Percentiles rank a stretch among this genome's conserved stretches.
Evolutionary conservation across 2,797 vertebrate genomes (phyloP).

Genomic region (Yasuhikotakia modesta): DNA sequence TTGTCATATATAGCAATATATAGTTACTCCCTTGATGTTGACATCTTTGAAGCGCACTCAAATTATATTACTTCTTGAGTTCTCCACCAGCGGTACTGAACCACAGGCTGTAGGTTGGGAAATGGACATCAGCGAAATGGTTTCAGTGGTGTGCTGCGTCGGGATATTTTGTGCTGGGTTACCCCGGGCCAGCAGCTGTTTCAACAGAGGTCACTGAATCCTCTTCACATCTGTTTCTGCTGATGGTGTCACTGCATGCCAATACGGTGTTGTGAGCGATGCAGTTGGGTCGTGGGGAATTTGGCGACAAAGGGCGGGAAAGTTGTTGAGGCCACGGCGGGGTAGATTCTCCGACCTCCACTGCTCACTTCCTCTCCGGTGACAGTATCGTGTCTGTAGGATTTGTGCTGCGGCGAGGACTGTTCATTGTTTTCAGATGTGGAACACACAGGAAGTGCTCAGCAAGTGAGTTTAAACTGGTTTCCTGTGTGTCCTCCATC

Average conservation of each 20-base stretch:
- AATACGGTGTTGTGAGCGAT: constrained; percentile 57
- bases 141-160: constrained; percentile 16
- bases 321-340: constrained; percentile 34
- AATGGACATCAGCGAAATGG: background rate
- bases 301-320: constrained; percentile 51
- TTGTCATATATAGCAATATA: constrained; percentile 9
- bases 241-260: constrained; percentile 65
- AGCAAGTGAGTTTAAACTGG: background rate
- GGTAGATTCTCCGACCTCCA: background rate
- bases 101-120: background rate
- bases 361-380: constrained; percentile 59
- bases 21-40: background rate
- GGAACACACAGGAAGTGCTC: constrained; percentile 18
- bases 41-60: constrained; percentile 4
- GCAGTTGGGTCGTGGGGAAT: constrained; percentile 27
- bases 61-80: background rate
- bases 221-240: constrained; percentile 74
- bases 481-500: constrained; percentile 27
- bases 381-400: constrained; percentile 64
- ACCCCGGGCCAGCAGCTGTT: constrained; percentile 57
- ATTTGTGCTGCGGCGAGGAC: constrained; percentile 15
- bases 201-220: constrained; percentile 70
- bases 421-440: constrained; percentile 38
- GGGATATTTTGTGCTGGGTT: constrained; percentile 41
- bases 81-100: background rate